These are phyloP conservation scores for Corella eumyota DNA, from an alignment of 23 tunicate genomes.

Conservation along the genomic window DNA sequence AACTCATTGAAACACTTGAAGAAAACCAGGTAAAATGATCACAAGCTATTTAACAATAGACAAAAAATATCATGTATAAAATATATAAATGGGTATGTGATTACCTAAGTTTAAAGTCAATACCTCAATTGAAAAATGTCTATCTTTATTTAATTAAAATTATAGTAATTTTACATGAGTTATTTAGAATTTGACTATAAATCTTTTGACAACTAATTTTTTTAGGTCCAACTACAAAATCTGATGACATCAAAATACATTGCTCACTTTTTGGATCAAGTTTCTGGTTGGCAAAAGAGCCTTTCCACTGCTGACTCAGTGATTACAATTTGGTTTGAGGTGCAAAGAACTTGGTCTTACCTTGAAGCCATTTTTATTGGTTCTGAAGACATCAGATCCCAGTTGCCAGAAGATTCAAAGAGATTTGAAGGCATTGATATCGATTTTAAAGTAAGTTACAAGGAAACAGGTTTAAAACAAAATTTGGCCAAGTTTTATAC, in stretches of 20 bases:
- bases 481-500: no score
- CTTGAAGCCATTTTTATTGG: slow-evolving; percentile 95
- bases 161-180: not conserved
- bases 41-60: no score
- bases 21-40: slow-evolving; percentile 67
- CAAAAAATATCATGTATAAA: not conserved
- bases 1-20: slow-evolving; percentile 89
- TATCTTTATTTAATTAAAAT: not conserved
- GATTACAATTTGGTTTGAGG: slow-evolving; percentile 95
- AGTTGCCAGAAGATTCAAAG: slow-evolving; percentile 96
- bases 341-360: slow-evolving; percentile 98
- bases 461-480: not conserved
- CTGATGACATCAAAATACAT: slow-evolving; percentile 98
- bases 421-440: slow-evolving; percentile 92
- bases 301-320: slow-evolving; percentile 93
- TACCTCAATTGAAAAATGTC: not conserved
- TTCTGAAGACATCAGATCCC: slow-evolving; percentile 95
- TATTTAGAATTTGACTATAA: not conserved
- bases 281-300: slow-evolving; percentile 94
- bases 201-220: not conserved
- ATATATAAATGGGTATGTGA: not conserved
- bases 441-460: slow-evolving; percentile 64
- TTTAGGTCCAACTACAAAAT: slow-evolving; percentile 95
- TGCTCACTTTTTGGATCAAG: slow-evolving; percentile 93
- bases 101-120: not conserved